Evolutionary conservation across 2,888 invertebrate species (phyloP).

Genomic region (Oscheius myriophilus): DNA sequence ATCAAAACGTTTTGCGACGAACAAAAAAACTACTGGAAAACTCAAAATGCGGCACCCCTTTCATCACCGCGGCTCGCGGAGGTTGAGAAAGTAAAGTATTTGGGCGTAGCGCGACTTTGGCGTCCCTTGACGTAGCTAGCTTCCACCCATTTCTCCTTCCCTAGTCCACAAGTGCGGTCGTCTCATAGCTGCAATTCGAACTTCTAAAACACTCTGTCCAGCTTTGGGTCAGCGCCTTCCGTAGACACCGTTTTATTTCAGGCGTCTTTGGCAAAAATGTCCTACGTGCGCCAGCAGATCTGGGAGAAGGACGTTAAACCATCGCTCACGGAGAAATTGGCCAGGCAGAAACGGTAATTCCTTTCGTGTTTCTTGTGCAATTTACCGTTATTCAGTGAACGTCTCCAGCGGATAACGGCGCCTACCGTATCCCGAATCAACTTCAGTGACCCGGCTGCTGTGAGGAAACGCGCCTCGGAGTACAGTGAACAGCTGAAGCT

Average conservation of each 20-base stretch:
- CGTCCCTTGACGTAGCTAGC: too few species aligned
- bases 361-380: neutral
- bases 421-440: conserved; percentile 42
- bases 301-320: conserved; percentile 61
- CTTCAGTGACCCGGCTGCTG: conserved; percentile 51
- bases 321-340: conserved; percentile 59
- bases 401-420: conserved; percentile 1
- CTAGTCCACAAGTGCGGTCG: too few species aligned
- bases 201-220: too few species aligned
- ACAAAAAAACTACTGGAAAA: too few species aligned
- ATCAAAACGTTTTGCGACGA: too few species aligned
- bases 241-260: conserved; percentile 20
- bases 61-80: too few species aligned
- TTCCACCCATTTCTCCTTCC: too few species aligned
- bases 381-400: neutral
- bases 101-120: too few species aligned
- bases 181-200: too few species aligned
- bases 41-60: too few species aligned
- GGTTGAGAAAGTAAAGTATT: too few species aligned
- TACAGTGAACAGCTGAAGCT: conserved; percentile 41
- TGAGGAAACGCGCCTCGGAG: conserved; percentile 41
- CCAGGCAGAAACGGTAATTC: conserved; percentile 34
- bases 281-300: conserved; percentile 64
- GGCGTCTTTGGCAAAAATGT: conserved; percentile 70
- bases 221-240: too few species aligned